Evolutionary conservation across 2,888 invertebrate genomes (phyloP).

Genomic region (Rhamnusium bicolor): DNA sequence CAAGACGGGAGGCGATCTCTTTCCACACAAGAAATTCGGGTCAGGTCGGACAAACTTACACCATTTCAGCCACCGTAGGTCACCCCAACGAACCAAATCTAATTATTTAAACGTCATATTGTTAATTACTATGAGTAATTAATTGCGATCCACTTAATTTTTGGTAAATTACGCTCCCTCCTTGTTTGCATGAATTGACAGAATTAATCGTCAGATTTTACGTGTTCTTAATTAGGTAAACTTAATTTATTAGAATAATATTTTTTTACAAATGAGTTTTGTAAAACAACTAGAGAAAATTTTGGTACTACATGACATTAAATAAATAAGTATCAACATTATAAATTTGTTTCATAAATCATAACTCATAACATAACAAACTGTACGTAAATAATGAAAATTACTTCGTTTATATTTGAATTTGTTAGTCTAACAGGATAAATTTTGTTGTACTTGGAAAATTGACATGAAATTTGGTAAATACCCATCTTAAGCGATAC

Average conservation of each 20-base stretch:
- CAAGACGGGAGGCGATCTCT: slow-evolving; percentile 38
- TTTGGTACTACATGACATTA: too few relatives aligned
- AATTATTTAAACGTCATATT: slow-evolving; percentile 55
- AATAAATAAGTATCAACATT: too few relatives aligned
- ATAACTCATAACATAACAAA: too few relatives aligned
- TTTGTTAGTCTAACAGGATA: too few relatives aligned
- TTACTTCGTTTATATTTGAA: too few relatives aligned
- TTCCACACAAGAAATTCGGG: slow-evolving; percentile 49
- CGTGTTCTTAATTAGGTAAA: neutral
- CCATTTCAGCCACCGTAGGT: slow-evolving; percentile 41
- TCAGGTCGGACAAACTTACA: slow-evolving; percentile 47
- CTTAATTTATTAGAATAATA: neutral
- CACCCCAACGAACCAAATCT: slow-evolving; percentile 49
- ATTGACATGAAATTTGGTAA: too few relatives aligned
- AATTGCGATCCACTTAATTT: slow-evolving; percentile 48
- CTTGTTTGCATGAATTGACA: neutral
- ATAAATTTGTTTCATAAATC: too few relatives aligned
- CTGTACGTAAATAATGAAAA: too few relatives aligned
- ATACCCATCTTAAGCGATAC: too few relatives aligned
- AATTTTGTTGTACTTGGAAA: too few relatives aligned
- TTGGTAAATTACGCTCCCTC: slow-evolving; percentile 44
- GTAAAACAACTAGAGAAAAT: too few relatives aligned
- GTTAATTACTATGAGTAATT: slow-evolving; percentile 51
- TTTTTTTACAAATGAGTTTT: too few relatives aligned
- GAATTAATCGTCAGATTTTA: neutral